Percentiles rank a stretch among this genome's conserved stretches.
These are phyloP conservation scores for Cetonia aurata DNA, from an alignment of 2,888 invertebrate species.

Conservation along the genomic window DNA sequence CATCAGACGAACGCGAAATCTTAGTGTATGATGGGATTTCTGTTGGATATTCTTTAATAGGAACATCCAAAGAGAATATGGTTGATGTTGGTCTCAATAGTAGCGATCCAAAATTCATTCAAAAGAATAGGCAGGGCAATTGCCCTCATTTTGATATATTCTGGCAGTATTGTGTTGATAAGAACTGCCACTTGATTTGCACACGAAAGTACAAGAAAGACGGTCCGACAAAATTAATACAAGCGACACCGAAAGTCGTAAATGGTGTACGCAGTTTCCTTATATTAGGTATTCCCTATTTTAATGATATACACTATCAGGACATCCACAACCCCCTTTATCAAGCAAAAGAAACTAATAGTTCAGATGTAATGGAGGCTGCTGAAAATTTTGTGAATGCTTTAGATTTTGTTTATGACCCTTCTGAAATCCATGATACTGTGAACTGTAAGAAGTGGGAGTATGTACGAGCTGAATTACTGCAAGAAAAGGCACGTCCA, in stretches of 20 bases:
- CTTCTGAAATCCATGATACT: constrained; percentile 37
- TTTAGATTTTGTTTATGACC: constrained; percentile 33
- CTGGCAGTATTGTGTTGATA: constrained; percentile 59
- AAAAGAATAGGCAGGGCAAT: constrained; percentile 52
- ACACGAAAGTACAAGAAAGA: constrained; percentile 51
- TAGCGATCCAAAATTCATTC: constrained; percentile 49
- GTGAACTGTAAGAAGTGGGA: constrained; percentile 40
- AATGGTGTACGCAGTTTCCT: constrained; percentile 43
- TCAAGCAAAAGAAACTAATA: constrained; percentile 1
- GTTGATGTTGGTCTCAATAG: constrained; percentile 53
- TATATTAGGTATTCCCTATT: constrained; percentile 38
- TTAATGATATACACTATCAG: constrained; percentile 32
- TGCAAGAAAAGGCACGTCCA: constrained; percentile 34
- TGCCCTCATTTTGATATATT: constrained; percentile 55
- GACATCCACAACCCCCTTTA: constrained; percentile 31
- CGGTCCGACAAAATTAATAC: constrained; percentile 51
- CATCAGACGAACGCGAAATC: constrained; percentile 14
- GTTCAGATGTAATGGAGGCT: constrained; percentile 15
- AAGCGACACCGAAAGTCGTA: constrained; percentile 53
- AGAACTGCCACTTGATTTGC: constrained; percentile 58
- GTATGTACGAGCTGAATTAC: constrained; percentile 39
- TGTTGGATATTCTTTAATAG: constrained; percentile 32
- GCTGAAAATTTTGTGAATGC: constrained; percentile 35
- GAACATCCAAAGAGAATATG: constrained; percentile 9
- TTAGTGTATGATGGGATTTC: constrained; percentile 26